A percentile compares a stretch with the other conserved stretches of the same genome.
phyloP scores from a whole-genome alignment of 1,140 invertebrate genomes.

The Uloborus diversus region DNA sequence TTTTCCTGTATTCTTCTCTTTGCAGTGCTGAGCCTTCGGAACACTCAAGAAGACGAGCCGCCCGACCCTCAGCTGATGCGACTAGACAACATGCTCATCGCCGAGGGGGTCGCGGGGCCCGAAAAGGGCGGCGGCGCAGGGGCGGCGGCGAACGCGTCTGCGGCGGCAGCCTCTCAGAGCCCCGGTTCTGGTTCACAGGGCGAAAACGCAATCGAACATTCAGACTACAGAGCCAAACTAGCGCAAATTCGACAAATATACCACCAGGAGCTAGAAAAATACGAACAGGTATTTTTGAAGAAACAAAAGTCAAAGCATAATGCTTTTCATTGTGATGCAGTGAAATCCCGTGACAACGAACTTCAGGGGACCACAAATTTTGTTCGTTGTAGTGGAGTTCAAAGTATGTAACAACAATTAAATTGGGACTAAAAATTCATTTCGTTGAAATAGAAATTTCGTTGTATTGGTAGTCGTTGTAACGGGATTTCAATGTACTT shows the following conservation, averaged over 20 bases:
- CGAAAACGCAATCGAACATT: slow-evolving; percentile 97
- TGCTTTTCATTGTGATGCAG: too few species aligned
- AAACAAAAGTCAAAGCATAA: too few species aligned
- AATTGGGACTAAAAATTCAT: too few species aligned
- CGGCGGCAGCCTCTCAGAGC: slow-evolving; percentile 71
- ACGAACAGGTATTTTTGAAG: slow-evolving; percentile 94
- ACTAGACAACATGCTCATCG: slow-evolving; percentile 99
- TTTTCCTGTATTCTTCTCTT: slow-evolving; percentile 57
- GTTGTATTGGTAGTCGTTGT: too few species aligned
- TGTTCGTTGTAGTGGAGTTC: too few species aligned
- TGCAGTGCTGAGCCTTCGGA: slow-evolving; percentile 90
- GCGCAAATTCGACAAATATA: slow-evolving; percentile 99
- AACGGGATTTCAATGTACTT: too few species aligned
- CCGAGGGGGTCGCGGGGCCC: slow-evolving; percentile 97
- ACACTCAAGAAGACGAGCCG: slow-evolving; percentile 97
- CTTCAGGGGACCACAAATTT: too few species aligned
- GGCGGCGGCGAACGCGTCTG: slow-evolving; percentile 87
- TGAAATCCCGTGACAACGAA: too few species aligned
- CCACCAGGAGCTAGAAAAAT: slow-evolving; percentile 98
- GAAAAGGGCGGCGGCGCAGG: slow-evolving; percentile 96
- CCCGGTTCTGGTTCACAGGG: slow-evolving; percentile 67
- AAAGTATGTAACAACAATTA: too few species aligned
- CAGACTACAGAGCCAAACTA: slow-evolving; percentile 97
- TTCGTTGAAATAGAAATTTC: too few species aligned
- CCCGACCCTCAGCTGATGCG: slow-evolving; percentile 98